Evolutionary conservation across 2,797 vertebrate species (phyloP).

Genomic region (Enteromius paludinosus): DNA sequence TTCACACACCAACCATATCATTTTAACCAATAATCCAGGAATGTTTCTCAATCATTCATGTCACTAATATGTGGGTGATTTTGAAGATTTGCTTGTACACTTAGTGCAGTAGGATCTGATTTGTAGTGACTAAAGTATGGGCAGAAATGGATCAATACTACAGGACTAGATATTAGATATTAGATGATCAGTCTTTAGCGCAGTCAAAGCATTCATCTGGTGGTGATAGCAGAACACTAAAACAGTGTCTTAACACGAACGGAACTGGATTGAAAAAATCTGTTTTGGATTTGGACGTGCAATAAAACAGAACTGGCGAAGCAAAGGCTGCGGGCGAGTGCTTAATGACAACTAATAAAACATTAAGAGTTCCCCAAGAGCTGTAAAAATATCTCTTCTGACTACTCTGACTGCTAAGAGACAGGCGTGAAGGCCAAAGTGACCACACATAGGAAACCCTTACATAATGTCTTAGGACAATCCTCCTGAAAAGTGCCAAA

Average conservation of each 20-base stretch:
- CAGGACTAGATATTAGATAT: background rate
- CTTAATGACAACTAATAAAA: constrained; percentile 18
- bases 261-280: constrained; percentile 6
- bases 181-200: constrained; percentile 7
- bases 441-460: background rate
- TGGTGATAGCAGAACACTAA: background rate
- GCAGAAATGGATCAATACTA: background rate
- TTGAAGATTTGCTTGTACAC: constrained; percentile 9
- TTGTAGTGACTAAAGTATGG: background rate
- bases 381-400: constrained; percentile 2
- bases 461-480: background rate
- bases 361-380: constrained; percentile 15
- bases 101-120: constrained; percentile 1
- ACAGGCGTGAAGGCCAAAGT: background rate
- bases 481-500: background rate
- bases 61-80: background rate
- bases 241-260: background rate
- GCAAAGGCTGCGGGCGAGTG: background rate
- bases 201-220: background rate
- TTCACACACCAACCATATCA: background rate
- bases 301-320: constrained; percentile 19
- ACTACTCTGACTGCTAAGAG: constrained; percentile 8
- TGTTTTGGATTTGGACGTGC: constrained; percentile 13
- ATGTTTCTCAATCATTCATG: background rate
- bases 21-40: background rate